Evolutionary conservation across 2,113 vertebrate genomes (phyloP).

Genomic region (Oplegnathus fasciatus): DNA sequence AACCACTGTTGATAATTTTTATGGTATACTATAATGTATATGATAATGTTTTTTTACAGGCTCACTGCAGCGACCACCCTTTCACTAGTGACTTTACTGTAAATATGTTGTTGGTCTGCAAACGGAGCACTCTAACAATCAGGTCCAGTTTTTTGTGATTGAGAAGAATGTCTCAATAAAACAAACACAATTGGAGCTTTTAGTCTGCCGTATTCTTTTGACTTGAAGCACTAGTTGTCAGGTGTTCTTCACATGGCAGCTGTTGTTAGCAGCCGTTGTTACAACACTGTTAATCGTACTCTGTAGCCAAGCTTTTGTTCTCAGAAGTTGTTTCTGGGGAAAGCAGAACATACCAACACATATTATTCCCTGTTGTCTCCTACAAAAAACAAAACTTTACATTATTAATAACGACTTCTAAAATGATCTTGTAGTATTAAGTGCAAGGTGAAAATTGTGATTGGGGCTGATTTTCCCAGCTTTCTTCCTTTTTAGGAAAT

Average conservation of each 20-base stretch:
- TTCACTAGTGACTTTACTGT: conserved; percentile 77
- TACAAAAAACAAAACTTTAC: not conserved
- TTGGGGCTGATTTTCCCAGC: not conserved
- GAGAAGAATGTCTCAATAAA: conserved; percentile 75
- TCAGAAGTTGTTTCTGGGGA: not conserved
- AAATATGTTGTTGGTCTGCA: conserved; percentile 67
- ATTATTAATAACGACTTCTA: not conserved
- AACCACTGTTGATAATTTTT: conserved; percentile 80
- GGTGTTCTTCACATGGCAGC: not conserved
- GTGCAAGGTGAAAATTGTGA: not conserved
- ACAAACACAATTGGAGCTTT: conserved; percentile 17
- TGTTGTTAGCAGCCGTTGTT: not conserved
- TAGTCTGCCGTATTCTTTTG: not conserved
- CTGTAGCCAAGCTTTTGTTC: not conserved
- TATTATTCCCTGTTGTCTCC: too few species aligned
- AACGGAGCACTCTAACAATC: conserved; percentile 70
- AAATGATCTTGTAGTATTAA: not conserved
- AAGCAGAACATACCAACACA: not conserved
- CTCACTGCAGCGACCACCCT: conserved; percentile 65
- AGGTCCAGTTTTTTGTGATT: conserved; percentile 74
- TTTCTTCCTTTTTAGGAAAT: conserved; percentile 3
- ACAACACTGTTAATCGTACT: not conserved
- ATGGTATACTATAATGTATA: conserved; percentile 61
- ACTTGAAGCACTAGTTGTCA: not conserved
- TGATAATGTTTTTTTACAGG: conserved; percentile 71